Base-by-base conservation (phyloP, 2,113 vertebrate species). In the Hippocampus zosterae region DNA sequence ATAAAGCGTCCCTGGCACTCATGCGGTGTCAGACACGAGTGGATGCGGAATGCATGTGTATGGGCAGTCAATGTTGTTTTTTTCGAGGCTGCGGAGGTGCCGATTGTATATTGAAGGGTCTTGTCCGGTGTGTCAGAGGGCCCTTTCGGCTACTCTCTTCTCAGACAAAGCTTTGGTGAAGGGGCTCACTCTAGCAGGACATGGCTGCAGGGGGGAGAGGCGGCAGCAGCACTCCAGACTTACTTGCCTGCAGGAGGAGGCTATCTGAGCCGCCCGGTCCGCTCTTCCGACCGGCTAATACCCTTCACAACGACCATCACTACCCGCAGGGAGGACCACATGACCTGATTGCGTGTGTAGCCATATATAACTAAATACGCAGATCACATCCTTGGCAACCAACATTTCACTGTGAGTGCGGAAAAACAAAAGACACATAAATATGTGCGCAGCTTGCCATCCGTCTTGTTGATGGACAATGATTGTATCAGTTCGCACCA, bases 131-230 rank as follows among this genome's bases (percentile, higher is more conserved):
- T 90, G 86, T 91, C 87, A 75, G 87, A 91, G 89, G 86, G 84
- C 81, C 90, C 91, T 91, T 87, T 92, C 77, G 80, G 89, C 88
- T 85, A 89, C 88, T 88, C 87, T 89, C 80, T 81, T 83, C 82
- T 81, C 83, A 89, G 88, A 92, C 91, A 88, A 88, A 89, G 88
- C 87, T 83, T 70, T 74, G 77, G 86, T 90, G 88, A 90, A 89
- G 89, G 89, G 86, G 81, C 83, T 90, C 88, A 87, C 88, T 91
- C 89, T 81, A 90, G 75, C 79, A 90, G 88, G 88, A 91, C 87
- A 89, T 86, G 83, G 87, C 87, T 88, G 87, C 88, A 85, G 77
- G 84, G 87, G 81, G 77, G 72, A 63, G 25, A 27, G 57, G 86
- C 73, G 80, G 84, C 73, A 82, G 76, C 81, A 73, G 68, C 82